A percentile compares a stretch with the other conserved stretches of the same genome.
These are phyloP conservation scores for Desoria tigrina DNA, from an alignment of 2,888 invertebrate species.

Conservation along the genomic window DNA sequence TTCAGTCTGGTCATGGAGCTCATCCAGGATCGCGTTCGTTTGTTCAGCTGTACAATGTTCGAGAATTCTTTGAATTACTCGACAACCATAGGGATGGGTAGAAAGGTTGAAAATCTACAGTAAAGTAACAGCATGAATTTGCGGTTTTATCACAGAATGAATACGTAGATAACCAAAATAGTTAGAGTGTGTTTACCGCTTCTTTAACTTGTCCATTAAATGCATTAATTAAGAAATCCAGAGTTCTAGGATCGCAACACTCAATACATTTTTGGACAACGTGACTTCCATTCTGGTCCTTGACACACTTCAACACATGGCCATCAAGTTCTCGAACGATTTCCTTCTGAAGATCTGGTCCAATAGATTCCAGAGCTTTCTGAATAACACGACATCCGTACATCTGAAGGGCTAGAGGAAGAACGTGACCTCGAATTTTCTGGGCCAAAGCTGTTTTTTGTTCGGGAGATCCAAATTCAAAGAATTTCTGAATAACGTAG, in stretches of 20 bases:
- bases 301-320: conserved; percentile 97
- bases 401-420: conserved; percentile 97
- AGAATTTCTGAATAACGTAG: conserved; percentile 98
- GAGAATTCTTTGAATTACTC: conserved; percentile 97
- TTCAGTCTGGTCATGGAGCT: conserved; percentile 92
- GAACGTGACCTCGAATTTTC: conserved; percentile 88
- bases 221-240: conserved; percentile 90
- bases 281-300: conserved; percentile 99
- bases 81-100: conserved; percentile 98
- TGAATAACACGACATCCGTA: conserved; percentile 99
- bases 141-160: no score
- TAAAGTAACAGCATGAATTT: conserved; percentile 19
- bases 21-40: conserved; percentile 83
- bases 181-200: no score
- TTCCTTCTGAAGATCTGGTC: conserved; percentile 93
- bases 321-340: conserved; percentile 97
- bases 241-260: conserved; percentile 93
- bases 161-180: no score
- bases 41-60: conserved; percentile 96
- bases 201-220: conserved; percentile 65
- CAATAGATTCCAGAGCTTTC: conserved; percentile 96
- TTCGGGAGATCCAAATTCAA: conserved; percentile 96
- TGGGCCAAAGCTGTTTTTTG: conserved; percentile 95
- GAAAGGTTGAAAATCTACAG: conserved; percentile 87
- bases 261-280: conserved; percentile 99